Base-by-base conservation (phyloP, 2,113 vertebrate genomes). In the Zapornia atra region DNA sequence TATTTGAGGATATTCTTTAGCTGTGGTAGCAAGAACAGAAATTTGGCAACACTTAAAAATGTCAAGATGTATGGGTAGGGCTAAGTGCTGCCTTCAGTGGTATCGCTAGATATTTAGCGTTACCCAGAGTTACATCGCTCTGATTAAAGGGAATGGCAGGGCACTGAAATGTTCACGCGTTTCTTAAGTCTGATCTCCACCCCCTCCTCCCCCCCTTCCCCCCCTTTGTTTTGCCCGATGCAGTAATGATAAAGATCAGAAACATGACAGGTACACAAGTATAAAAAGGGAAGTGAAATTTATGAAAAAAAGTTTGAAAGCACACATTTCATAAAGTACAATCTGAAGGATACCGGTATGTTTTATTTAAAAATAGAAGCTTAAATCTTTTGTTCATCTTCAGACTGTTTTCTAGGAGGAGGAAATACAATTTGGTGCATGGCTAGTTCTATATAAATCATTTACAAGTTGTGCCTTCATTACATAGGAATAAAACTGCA, bases 321-420 rank as follows among this genome's bases (percentile, higher is more conserved):
- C 26, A 44, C 4, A 5, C 13, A 15, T 76, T 89, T 76, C 31
- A 69, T 69, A 61, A 90, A 60, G 70, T 54, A 19, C 5, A 38
- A 59, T 57, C 44, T 63, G 70, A 65, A 73, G 46, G 28, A 34
- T 82, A 8, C 25, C 20, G 26, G 15, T 57, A 70, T 76, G 38
- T 66, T 96, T 93, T 82, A 72, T 79, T 82, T 82, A 82, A 88
- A 86, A 79, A 73, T 50, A 65, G 70, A 26, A 54, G 66, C 63
- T 77, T 77, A 86, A 91, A 73, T 85, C 40, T 85, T 89, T 76
- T 90, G 73, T 94, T 90, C 34, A n/a, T 79, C 48, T 36, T 92
- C 57, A 91, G 50, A 61, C 31, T 7, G 90, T 87, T 91, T 85
- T 73, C 54, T 80, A 73, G 53, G 18, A 85, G 19, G n/a, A 77